phyloP scores from a whole-genome alignment of 2,888 invertebrate genomes.

The Epirrhoe tristata region DNA sequence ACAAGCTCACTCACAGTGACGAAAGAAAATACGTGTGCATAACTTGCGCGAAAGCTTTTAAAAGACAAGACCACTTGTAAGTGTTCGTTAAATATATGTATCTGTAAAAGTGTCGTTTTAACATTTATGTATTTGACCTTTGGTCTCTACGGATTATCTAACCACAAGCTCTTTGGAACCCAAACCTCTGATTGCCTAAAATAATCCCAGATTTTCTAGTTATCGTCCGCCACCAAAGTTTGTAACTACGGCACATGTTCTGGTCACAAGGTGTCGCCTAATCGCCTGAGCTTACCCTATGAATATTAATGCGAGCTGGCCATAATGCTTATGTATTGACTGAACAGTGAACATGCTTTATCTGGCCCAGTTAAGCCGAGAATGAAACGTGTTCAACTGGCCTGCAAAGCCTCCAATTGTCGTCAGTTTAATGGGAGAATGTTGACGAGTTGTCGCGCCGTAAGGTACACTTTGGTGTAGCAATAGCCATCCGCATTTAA shows the following conservation, averaged over 20 bases:
- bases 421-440: slow-evolving; percentile 28
- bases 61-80: slow-evolving; percentile 99
- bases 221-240: slow-evolving; percentile 7
- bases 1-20: slow-evolving; percentile 99
- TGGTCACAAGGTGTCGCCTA: slow-evolving; percentile 58
- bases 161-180: not conserved
- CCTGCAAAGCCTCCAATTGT: slow-evolving; percentile 33
- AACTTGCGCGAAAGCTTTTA: slow-evolving; percentile 98
- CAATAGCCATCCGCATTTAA: slow-evolving; percentile 26
- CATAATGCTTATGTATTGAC: slow-evolving; percentile 58
- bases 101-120: not conserved
- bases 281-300: slow-evolving; percentile 60
- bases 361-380: slow-evolving; percentile 47
- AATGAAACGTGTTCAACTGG: slow-evolving; percentile 40
- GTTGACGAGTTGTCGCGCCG: slow-evolving; percentile 27
- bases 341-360: slow-evolving; percentile 45
- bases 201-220: slow-evolving; percentile 2
- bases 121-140: not conserved
- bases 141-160: not conserved
- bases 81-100: slow-evolving; percentile 71
- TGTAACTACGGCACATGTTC: slow-evolving; percentile 31
- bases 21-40: slow-evolving; percentile 98
- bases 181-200: not conserved
- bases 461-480: slow-evolving; percentile 26
- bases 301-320: slow-evolving; percentile 68